phyloP scores from a whole-genome alignment of 1,140 invertebrate genomes.

The Microplitis demolitor region DNA sequence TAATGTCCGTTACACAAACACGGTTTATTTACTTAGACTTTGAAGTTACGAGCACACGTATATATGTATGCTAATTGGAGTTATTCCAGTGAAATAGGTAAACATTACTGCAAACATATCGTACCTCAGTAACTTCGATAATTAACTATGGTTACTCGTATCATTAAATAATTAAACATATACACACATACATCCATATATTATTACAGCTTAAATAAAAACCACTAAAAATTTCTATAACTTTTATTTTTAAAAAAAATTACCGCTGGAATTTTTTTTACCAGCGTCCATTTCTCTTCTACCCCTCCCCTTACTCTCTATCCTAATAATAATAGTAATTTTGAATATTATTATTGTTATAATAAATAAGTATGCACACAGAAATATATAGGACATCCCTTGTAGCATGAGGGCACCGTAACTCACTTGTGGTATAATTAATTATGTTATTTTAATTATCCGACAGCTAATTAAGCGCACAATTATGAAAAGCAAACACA shows the following conservation, averaged over 20 bases:
- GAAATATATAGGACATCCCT: background rate
- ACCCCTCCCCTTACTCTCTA: background rate
- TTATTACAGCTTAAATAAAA: background rate
- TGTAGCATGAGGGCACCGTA: slow-evolving; percentile 1
- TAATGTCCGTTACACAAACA: slow-evolving; percentile 8
- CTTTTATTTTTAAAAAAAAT: background rate
- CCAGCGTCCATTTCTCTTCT: too few relatives aligned
- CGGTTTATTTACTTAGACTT: slow-evolving; percentile 18
- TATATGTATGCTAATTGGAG: slow-evolving; percentile 43
- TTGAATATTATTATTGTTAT: background rate
- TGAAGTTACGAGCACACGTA: background rate
- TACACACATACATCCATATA: background rate
- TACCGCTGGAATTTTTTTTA: too few relatives aligned
- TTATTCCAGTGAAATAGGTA: slow-evolving; percentile 43
- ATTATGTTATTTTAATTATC: slow-evolving; percentile 50
- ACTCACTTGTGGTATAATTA: slow-evolving; percentile 39
- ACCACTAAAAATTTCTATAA: background rate
- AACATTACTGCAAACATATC: slow-evolving; percentile 40
- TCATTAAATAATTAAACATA: slow-evolving; percentile 5
- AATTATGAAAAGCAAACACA: slow-evolving; percentile 47
- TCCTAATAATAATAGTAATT: background rate
- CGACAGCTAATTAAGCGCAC: slow-evolving; percentile 46
- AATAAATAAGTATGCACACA: background rate
- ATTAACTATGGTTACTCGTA: slow-evolving; percentile 3
- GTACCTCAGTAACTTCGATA: background rate